Evolutionary conservation across 2,113 vertebrate species (phyloP), one percentile per base, ranked within the genome.

Genomic region (Panthera uncia): DNA sequence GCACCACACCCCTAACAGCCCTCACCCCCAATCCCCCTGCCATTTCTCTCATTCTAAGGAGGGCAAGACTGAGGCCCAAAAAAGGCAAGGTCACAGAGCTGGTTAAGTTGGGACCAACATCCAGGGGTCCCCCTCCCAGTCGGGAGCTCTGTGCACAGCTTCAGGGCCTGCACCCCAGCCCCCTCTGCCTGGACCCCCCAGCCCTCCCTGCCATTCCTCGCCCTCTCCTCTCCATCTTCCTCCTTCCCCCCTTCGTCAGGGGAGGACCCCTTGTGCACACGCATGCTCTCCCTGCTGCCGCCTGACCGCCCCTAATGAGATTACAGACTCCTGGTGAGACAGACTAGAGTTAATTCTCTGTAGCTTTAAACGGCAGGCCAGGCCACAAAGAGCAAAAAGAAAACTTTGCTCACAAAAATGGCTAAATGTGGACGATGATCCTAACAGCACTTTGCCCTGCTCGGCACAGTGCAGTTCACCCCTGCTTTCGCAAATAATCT

Each of bases 221-320:
- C 16, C n/a, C 5, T 2, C 1, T 13, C 45, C 25, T 19, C 57
- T 61, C 61, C 52, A 57, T 27, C 8, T 9, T 74, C 45, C 3
- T 3, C 29, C 31, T 45, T 7, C 2, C 50, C 15, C 52, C n/a
- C 36, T 21, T 16, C 31, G 9, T 71, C 41, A 45, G 68, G 36
- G 31, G 41, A 68, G 14, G 29, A 33, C 27, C 15, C 50, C n/a
- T 74, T 16, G 11, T 36, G 27, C 8, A 3, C 7, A 21, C 19
- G 23, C 45, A 9, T 45, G 45, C 45, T 45, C 45, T 45, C 45
- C 33, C 81, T 55, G 82, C 95, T 74, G 93, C 41, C 0, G 1
- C 57, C 95, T 76, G 74, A 92, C 92, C 61, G 69, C 11, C 50
- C 87, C 90, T 97, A 85, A 91, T 65, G 91, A 83, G 94, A 96